Percentiles rank a stretch among this genome's conserved stretches.
These are phyloP conservation scores for Conopomorpha cramerella DNA, from an alignment of 1,140 invertebrate species.

Conservation along the genomic window DNA sequence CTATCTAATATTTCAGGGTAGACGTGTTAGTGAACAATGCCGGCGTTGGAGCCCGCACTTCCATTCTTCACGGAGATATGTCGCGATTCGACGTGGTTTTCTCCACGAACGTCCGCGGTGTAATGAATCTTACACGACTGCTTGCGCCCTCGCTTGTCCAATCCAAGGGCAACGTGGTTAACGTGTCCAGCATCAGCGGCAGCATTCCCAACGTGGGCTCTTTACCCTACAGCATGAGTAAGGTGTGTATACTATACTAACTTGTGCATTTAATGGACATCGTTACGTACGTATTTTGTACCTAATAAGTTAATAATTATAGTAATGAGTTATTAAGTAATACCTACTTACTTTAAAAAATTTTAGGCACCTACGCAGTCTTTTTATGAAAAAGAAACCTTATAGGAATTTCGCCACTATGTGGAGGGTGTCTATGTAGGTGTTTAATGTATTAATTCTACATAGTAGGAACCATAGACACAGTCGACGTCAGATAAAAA, in stretches of 20 bases:
- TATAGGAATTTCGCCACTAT: no score
- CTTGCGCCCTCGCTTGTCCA: conserved; percentile 70
- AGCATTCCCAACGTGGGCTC: conserved; percentile 63
- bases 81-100: conserved; percentile 78
- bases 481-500: neutral
- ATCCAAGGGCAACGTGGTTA: conserved; percentile 72
- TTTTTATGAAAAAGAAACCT: no score
- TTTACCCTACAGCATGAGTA: conserved; percentile 73
- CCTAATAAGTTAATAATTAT: no score
- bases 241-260: conserved; percentile 34
- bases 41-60: conserved; percentile 70
- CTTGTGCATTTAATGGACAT: no score
- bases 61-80: conserved; percentile 76
- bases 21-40: conserved; percentile 73
- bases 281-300: no score
- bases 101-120: conserved; percentile 69
- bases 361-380: neutral
- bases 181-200: conserved; percentile 75
- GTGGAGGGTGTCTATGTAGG: no score
- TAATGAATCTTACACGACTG: conserved; percentile 72
- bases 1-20: conserved; percentile 15
- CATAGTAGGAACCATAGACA: no score
- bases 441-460: no score
- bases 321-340: no score
- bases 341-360: neutral